phyloP scores from a whole-genome alignment of 2,113 vertebrate genomes.

The Xyrauchen texanus region DNA sequence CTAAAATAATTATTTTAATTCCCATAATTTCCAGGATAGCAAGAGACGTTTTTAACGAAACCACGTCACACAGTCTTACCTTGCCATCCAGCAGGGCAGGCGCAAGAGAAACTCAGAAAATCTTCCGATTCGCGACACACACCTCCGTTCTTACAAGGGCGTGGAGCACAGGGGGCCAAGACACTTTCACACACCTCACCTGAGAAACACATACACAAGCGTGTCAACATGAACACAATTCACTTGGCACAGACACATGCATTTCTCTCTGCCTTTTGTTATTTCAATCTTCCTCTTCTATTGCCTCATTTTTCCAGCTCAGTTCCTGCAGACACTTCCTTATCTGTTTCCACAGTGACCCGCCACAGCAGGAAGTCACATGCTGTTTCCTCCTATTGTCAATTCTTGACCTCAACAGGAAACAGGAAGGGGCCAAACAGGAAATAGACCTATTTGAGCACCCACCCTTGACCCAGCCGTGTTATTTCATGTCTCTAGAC shows the following conservation, averaged over 20 bases:
- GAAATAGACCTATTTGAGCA: slow-evolving; percentile 77
- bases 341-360: slow-evolving; percentile 81
- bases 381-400: slow-evolving; percentile 90
- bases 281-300: neutral
- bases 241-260: neutral
- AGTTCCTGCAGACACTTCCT: slow-evolving; percentile 71
- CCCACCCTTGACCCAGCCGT: slow-evolving; percentile 65
- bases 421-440: slow-evolving; percentile 83
- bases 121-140: slow-evolving; percentile 87
- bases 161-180: slow-evolving; percentile 83
- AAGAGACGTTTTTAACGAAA: too few relatives aligned
- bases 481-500: neutral
- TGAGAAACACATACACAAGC: slow-evolving; percentile 59
- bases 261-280: neutral
- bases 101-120: slow-evolving; percentile 89
- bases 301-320: slow-evolving; percentile 17
- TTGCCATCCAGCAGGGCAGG: slow-evolving; percentile 91
- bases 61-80: slow-evolving; percentile 68
- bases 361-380: slow-evolving; percentile 79
- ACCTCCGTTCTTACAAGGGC: slow-evolving; percentile 87
- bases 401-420: slow-evolving; percentile 69
- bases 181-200: slow-evolving; percentile 88
- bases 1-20: too few relatives aligned
- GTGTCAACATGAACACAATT: neutral
- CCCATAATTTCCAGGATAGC: too few relatives aligned